Percentiles rank a stretch among this genome's conserved stretches.
These are phyloP conservation scores for Anisognathus igniventris DNA, from an alignment of 2,797 vertebrate genomes.

Conservation along the genomic window DNA sequence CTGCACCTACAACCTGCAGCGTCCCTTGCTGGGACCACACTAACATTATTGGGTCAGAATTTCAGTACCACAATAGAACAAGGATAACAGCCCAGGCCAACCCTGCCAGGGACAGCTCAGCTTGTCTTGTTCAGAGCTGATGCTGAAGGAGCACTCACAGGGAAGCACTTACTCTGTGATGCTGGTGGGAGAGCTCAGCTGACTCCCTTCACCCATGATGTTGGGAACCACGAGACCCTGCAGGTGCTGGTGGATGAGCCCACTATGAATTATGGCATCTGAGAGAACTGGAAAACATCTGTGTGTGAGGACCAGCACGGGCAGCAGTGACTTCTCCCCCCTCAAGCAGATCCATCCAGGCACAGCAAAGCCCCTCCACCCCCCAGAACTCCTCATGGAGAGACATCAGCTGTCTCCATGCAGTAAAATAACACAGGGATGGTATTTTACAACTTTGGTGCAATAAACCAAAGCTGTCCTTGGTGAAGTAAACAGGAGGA, in stretches of 20 bases:
- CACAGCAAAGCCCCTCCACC: neutral
- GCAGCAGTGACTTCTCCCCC: neutral
- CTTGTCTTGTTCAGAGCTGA: accelerated
- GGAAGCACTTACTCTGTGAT: slow-evolving; percentile 5
- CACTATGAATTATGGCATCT: neutral
- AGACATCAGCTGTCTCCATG: neutral
- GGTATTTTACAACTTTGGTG: accelerated
- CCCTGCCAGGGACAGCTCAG: neutral
- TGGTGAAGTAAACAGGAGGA: neutral
- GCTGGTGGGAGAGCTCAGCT: neutral
- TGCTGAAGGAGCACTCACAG: neutral
- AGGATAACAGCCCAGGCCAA: neutral
- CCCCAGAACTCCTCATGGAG: neutral
- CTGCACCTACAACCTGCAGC: neutral
- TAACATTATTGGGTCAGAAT: accelerated
- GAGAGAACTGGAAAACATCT: slow-evolving; percentile 27
- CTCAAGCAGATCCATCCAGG: neutral
- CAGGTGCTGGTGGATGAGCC: slow-evolving; percentile 23
- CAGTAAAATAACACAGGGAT: no score
- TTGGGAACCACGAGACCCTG: neutral
- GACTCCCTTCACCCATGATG: neutral
- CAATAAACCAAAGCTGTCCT: neutral
- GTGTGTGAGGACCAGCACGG: neutral
- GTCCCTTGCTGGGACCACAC: neutral
- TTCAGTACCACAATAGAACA: accelerated